Evolutionary conservation across 2,113 vertebrate genomes (phyloP), one percentile per base, ranked within the genome.

Genomic region (Calcarius ornatus): DNA sequence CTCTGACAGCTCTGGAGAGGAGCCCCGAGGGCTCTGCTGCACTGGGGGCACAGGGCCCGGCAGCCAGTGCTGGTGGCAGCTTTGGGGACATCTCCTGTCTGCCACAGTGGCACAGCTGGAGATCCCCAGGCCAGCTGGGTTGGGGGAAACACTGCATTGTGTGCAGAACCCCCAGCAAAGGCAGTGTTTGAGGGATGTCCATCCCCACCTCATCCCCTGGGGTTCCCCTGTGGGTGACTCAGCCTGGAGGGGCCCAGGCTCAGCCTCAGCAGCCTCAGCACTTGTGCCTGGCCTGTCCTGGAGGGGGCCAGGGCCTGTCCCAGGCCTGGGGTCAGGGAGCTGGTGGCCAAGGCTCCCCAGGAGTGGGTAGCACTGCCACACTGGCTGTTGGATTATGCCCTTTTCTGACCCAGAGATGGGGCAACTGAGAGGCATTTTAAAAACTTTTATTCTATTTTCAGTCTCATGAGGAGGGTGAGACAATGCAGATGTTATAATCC

Each of bases 11-110:
- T 40, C 59, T n/a, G 53, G 20, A 16, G 25, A 66, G 30, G 43
- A 64, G 43, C 63, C 18, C 15, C 16, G 51, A 71, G 53, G 82
- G 79, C 69, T 78, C 54, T 7, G 9, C 43, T 69, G 70, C 60
- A 79, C 8, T 0, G 0, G 40, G 18, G 30, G 23, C 48, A n/a
- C 2, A 2, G 48, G 37, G 30, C 56, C 22, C 23, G 20, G 43
- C 43, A 54, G 57, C 31, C 6, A 3, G 51, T 12, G 51, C 28
- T 59, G 81, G 5, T 35, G 30, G 7, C n/a, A 77, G 59, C 38
- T 51, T 56, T 8, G 42, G 40, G 50, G 50, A 71, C 11, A 2
- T 0, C 15, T 84, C 27, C 31, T 23, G 24, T 48, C 45, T 30
- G 60, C 51, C 54, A 30, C 28, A 38, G 43, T 0, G 8, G n/a